Evolutionary conservation across 1,140 invertebrate species (phyloP).

Genomic region (Drosophila rufa): DNA sequence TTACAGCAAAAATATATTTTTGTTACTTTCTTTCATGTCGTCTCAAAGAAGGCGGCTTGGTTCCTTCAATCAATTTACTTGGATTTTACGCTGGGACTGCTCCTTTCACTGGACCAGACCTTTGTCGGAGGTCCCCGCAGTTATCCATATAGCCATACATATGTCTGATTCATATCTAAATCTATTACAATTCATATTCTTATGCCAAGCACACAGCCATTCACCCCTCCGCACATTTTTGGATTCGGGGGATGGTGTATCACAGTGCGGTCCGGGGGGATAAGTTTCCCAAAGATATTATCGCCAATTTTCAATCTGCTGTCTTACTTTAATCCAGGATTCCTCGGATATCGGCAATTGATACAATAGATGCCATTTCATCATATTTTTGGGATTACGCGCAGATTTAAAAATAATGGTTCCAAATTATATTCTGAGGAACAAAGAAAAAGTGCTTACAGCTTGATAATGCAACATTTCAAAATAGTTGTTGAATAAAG

Average conservation of each 20-base stretch:
- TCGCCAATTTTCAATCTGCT: slow-evolving; percentile 3
- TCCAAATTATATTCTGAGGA: background rate
- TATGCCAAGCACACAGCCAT: slow-evolving; percentile 57
- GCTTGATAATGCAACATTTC: background rate
- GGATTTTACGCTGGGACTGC: slow-evolving; percentile 66
- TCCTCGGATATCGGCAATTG: too few species aligned
- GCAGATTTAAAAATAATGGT: background rate
- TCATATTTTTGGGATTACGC: background rate
- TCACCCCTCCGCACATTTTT: background rate
- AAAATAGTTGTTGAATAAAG: too few species aligned
- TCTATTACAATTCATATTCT: slow-evolving; percentile 81
- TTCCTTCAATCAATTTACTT: slow-evolving; percentile 60
- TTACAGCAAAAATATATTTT: slow-evolving; percentile 45
- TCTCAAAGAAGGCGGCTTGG: slow-evolving; percentile 30
- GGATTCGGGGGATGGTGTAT: background rate
- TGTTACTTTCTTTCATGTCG: slow-evolving; percentile 41
- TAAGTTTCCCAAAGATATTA: slow-evolving; percentile 12
- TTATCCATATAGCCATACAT: slow-evolving; percentile 24
- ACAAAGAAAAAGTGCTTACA: background rate
- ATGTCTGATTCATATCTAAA: slow-evolving; percentile 75
- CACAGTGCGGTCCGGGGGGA: slow-evolving; percentile 18
- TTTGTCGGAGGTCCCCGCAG: slow-evolving; percentile 26
- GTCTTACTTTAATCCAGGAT: background rate
- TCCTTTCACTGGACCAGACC: slow-evolving; percentile 56
- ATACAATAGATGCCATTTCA: background rate